These are phyloP conservation scores for Grammomys surdaster DNA, from an alignment of 2,113 vertebrate species.

Conservation along the genomic window DNA sequence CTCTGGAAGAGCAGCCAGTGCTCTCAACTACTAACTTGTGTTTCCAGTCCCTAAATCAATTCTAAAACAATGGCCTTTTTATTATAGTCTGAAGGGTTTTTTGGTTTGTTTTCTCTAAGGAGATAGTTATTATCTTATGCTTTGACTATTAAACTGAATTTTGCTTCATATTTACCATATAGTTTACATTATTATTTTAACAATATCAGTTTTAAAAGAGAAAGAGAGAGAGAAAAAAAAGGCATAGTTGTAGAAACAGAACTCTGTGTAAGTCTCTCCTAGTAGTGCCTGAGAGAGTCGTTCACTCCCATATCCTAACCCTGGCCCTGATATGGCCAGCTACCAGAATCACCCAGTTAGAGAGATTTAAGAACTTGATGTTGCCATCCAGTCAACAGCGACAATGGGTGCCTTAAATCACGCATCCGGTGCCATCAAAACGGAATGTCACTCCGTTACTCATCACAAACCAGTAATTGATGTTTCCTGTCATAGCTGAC, in stretches of 20 bases:
- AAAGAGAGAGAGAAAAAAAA: background rate
- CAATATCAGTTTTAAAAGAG: background rate
- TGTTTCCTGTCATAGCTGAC: conserved; percentile 28
- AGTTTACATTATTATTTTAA: conserved; percentile 16
- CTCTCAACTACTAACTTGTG: background rate
- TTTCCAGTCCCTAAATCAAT: background rate
- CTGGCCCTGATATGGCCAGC: background rate
- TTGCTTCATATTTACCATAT: background rate
- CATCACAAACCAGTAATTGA: conserved; percentile 6
- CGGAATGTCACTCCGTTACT: background rate
- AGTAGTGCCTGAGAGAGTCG: background rate
- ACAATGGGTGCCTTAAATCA: background rate
- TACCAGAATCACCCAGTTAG: background rate
- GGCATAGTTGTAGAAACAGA: background rate
- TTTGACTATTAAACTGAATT: background rate
- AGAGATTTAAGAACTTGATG: background rate
- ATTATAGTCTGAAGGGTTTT: background rate
- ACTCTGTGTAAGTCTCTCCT: background rate
- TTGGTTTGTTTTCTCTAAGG: background rate
- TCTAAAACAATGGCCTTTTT: background rate
- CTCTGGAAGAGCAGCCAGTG: background rate
- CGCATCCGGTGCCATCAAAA: background rate
- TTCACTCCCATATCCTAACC: background rate
- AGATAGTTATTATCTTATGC: background rate
- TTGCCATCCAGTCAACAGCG: background rate